A percentile compares a stretch with the other conserved stretches of the same genome.
Evolutionary conservation across 2,113 vertebrate genomes (phyloP).

Genomic region (Xiphophorus maculatus): DNA sequence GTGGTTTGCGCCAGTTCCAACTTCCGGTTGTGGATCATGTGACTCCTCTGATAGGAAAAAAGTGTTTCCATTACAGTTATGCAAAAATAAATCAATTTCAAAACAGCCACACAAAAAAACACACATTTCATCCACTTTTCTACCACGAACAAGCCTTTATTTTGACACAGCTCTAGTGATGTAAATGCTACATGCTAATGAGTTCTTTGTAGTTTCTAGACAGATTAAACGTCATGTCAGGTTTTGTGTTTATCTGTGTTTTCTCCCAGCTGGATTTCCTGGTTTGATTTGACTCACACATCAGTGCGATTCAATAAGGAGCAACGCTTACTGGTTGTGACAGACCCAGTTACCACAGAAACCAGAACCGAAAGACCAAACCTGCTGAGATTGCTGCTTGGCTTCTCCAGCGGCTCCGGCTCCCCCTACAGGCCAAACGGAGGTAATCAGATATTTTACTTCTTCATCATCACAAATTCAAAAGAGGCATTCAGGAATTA

Average conservation of each 20-base stretch:
- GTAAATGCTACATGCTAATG: not conserved
- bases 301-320: slow-evolving; percentile 9
- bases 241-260: too few relatives aligned
- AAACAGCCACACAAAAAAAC: too few relatives aligned
- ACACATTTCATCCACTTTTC: not conserved
- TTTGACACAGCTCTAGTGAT: not conserved
- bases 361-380: not conserved
- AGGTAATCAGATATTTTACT: not conserved
- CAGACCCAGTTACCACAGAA: slow-evolving; percentile 11
- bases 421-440: not conserved
- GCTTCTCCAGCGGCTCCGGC: not conserved
- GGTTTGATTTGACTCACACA: not conserved
- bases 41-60: too few relatives aligned
- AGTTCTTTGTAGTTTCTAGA: not conserved
- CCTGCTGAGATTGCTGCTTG: not conserved
- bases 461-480: not conserved
- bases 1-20: too few relatives aligned
- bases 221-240: too few relatives aligned
- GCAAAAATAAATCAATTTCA: too few relatives aligned
- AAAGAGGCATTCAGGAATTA: not conserved
- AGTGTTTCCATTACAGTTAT: too few relatives aligned
- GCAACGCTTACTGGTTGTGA: not conserved
- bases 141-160: not conserved
- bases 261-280: too few relatives aligned
- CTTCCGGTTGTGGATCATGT: too few relatives aligned